These are phyloP conservation scores for Xestia rhomboidea DNA, from an alignment of 2,888 invertebrate species.

Conservation along the genomic window DNA sequence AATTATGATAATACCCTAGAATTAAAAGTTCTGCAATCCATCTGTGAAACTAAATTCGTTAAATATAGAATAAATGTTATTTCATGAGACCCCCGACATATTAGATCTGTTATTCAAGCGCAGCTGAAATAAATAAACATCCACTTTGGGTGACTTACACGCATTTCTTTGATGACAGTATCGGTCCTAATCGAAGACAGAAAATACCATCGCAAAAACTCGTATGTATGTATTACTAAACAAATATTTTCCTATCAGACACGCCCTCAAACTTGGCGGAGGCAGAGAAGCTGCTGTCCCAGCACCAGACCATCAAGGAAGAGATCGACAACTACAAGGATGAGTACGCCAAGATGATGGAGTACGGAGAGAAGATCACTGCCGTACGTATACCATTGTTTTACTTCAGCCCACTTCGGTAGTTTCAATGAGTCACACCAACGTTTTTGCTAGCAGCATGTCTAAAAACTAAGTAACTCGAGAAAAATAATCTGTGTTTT, in stretches of 20 bases:
- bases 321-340: constrained; percentile 99
- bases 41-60: background rate
- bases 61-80: background rate
- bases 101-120: background rate
- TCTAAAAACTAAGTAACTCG: too few species aligned
- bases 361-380: constrained; percentile 98
- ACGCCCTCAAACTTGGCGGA: constrained; percentile 98
- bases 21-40: background rate
- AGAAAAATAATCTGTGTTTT: too few species aligned
- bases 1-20: background rate
- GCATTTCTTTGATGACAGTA: background rate
- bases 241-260: constrained; percentile 86
- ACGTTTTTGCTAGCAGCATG: too few species aligned
- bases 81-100: background rate
- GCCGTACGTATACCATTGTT: constrained; percentile 88
- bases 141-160: background rate
- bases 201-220: background rate
- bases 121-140: background rate
- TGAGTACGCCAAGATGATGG: constrained; percentile 99
- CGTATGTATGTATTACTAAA: background rate
- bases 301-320: constrained; percentile 99
- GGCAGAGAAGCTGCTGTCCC: constrained; percentile 98
- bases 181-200: background rate
- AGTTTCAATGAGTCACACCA: too few species aligned
- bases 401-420: background rate